Conservation (phyloP, 2,888 invertebrate genomes). For the Drosophila borborema region DNA sequence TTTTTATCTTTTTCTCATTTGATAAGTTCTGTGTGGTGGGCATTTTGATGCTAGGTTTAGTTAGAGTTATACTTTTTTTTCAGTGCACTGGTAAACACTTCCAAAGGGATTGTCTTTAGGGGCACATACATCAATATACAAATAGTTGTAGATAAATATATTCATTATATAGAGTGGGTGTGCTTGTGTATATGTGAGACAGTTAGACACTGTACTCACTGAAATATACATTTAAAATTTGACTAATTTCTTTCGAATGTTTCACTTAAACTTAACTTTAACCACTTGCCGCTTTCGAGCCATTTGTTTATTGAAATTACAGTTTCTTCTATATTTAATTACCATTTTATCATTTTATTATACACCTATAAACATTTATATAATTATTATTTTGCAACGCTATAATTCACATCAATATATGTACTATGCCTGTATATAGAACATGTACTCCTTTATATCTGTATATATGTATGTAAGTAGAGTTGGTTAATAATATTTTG, state of each 20-base stretch:
- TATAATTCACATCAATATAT: conserved; percentile 72
- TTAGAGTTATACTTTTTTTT: conserved; percentile 46
- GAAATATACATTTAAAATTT: conserved; percentile 58
- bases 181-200: conserved; percentile 27
- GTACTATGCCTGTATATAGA: conserved; percentile 12
- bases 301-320: conserved; percentile 84
- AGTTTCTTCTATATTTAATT: conserved; percentile 83
- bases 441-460: conserved; percentile 27
- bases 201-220: conserved; percentile 25
- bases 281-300: conserved; percentile 29
- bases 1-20: conserved; percentile 28
- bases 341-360: conserved; percentile 61
- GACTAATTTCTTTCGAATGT: conserved; percentile 61
- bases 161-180: conserved; percentile 25
- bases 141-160: conserved; percentile 63
- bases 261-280: conserved; percentile 43
- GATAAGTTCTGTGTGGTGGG: conserved; percentile 46
- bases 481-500: conserved; percentile 30
- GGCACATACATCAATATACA: conserved; percentile 75
- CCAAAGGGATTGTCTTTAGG: conserved; percentile 79
- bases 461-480: conserved; percentile 28
- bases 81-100: conserved; percentile 63
- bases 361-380: conserved; percentile 76
- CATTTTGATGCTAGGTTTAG: conserved; percentile 54
- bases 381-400: conserved; percentile 61